Percentiles rank a stretch among this genome's conserved stretches.
phyloP scores from a whole-genome alignment of 2,888 invertebrate species.

The Caenorhabditis auriculariae region DNA sequence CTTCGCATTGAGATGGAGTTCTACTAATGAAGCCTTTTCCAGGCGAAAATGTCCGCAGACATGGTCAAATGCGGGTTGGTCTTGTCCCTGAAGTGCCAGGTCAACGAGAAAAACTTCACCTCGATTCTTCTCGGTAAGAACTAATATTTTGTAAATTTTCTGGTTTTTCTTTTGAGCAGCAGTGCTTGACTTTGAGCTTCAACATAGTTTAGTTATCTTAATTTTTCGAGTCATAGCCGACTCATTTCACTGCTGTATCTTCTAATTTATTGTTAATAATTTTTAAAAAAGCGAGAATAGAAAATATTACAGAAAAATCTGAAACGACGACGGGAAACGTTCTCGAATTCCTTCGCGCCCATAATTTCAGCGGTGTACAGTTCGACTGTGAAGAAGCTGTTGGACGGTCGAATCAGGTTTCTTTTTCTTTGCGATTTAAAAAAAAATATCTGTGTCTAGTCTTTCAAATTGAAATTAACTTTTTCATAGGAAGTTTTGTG shows the following conservation, averaged over 20 bases:
- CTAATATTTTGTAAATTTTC: too few relatives aligned
- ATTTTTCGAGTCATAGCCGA: too few relatives aligned
- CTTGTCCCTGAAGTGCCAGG: constrained; percentile 11
- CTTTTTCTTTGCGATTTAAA: too few relatives aligned
- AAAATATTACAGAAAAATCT: constrained; percentile 12
- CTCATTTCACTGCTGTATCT: too few relatives aligned
- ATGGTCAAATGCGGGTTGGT: constrained; percentile 26
- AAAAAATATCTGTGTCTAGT: not conserved
- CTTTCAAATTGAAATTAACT: constrained; percentile 23
- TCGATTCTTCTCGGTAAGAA: constrained; percentile 7
- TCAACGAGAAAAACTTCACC: constrained; percentile 8
- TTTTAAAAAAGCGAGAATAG: too few relatives aligned
- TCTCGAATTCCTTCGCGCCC: constrained; percentile 8
- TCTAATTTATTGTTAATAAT: too few relatives aligned
- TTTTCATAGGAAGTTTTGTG: too few relatives aligned
- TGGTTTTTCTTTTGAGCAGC: too few relatives aligned
- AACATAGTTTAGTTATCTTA: too few relatives aligned
- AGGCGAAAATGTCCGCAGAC: constrained; percentile 19
- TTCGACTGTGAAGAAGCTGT: constrained; percentile 25
- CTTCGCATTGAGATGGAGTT: too few relatives aligned
- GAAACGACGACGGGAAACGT: constrained; percentile 12
- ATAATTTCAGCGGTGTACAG: constrained; percentile 22
- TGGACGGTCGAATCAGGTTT: constrained; percentile 16
- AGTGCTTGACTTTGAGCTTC: too few relatives aligned
- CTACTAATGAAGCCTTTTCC: too few relatives aligned